Conservation (phyloP, 1,140 invertebrate species). For the Saccostrea glomerata region DNA sequence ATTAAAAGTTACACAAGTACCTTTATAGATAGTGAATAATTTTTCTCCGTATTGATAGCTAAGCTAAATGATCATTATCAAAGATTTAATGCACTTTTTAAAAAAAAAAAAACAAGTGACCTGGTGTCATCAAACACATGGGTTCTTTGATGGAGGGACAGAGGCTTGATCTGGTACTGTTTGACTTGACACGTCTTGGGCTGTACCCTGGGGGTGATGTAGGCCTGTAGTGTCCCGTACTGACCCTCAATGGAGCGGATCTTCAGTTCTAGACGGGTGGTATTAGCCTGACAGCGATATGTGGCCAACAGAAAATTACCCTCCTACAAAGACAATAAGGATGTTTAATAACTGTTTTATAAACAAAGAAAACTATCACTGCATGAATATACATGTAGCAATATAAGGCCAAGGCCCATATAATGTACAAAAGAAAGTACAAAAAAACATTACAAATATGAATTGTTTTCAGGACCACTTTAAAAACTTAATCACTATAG, state of each 20-base stretch:
- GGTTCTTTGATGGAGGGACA: slow-evolving; percentile 86
- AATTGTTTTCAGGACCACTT: no score
- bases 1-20: no score
- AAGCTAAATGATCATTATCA: neutral
- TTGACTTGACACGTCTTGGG: slow-evolving; percentile 87
- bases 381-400: no score
- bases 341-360: neutral
- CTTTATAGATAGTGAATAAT: no score
- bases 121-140: slow-evolving; percentile 83
- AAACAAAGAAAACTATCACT: neutral
- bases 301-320: slow-evolving; percentile 90
- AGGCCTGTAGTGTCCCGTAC: slow-evolving; percentile 87
- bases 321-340: slow-evolving; percentile 78
- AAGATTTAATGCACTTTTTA: neutral
- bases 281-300: slow-evolving; percentile 92
- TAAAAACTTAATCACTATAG: no score
- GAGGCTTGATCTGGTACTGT: slow-evolving; percentile 86
- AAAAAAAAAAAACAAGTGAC: slow-evolving; percentile 63
- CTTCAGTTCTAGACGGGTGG: slow-evolving; percentile 89
- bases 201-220: slow-evolving; percentile 89
- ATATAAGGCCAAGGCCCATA: no score
- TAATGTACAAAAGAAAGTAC: no score
- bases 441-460: no score
- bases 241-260: slow-evolving; percentile 88
- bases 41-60: no score